These are phyloP conservation scores for Ophion slaviceki DNA, from an alignment of 2,888 invertebrate genomes.

Conservation along the genomic window DNA sequence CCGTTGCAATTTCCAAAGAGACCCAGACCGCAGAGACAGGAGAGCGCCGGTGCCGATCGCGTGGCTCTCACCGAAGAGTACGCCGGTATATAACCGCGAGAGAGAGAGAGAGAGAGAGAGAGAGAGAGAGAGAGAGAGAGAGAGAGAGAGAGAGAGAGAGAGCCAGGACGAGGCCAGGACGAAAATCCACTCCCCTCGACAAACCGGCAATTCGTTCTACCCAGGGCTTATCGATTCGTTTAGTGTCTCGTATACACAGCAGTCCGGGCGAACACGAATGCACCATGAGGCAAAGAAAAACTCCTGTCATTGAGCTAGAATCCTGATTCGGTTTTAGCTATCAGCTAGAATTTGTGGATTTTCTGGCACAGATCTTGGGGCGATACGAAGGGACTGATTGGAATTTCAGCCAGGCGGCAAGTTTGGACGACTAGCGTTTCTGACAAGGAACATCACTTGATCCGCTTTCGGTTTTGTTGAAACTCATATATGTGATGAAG, in stretches of 20 bases:
- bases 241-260: constrained; percentile 26
- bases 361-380: neutral
- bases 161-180: constrained; percentile 3
- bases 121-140: neutral
- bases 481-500: too few relatives aligned
- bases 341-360: neutral
- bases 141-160: neutral
- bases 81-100: constrained; percentile 19
- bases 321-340: neutral
- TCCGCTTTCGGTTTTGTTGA: too few relatives aligned
- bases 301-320: neutral
- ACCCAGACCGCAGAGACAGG: constrained; percentile 26
- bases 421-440: neutral
- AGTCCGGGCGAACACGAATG: constrained; percentile 14
- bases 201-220: constrained; percentile 54
- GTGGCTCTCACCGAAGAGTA: constrained; percentile 29
- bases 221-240: constrained; percentile 50
- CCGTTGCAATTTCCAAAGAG: constrained; percentile 49
- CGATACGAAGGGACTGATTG: neutral
- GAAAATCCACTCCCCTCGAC: constrained; percentile 53
- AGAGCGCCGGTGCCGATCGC: constrained; percentile 50
- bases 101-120: neutral
- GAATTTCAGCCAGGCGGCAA: neutral
- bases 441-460: neutral
- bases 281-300: neutral